Conservation (phyloP, 1,140 invertebrate species). For the Papilio aristodemus region DNA sequence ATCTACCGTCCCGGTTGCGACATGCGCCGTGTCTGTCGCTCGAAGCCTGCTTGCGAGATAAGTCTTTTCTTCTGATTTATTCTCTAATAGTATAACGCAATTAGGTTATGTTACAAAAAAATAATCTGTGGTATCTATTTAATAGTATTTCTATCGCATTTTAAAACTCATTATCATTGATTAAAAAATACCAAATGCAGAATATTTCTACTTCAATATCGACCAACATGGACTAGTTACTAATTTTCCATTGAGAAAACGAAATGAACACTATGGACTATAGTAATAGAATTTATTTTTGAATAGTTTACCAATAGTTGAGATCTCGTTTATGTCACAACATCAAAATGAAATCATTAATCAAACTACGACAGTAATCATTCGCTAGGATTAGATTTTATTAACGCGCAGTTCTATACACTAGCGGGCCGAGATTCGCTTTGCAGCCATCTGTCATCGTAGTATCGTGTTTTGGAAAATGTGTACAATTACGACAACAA, state of each 20-base stretch:
- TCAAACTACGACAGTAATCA: slow-evolving; percentile 9
- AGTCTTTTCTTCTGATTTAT: not conserved
- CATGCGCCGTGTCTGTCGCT: slow-evolving; percentile 19
- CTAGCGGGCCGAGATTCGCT: no score
- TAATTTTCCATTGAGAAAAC: slow-evolving; percentile 5
- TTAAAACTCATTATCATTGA: no score
- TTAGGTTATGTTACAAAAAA: not conserved
- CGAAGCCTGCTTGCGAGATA: not conserved
- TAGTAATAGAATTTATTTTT: no score
- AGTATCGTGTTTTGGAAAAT: no score
- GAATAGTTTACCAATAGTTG: no score
- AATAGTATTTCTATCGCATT: no score
- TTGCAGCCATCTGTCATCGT: no score
- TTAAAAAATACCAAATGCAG: no score
- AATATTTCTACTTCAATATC: slow-evolving; percentile 33
- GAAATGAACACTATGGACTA: no score
- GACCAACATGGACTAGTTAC: slow-evolving; percentile 23
- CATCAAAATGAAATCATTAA: slow-evolving; percentile 29
- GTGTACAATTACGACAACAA: no score
- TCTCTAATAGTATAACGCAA: not conserved
- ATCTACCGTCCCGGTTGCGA: slow-evolving; percentile 45
- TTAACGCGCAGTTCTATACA: slow-evolving; percentile 1
- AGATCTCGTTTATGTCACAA: not conserved
- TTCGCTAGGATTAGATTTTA: no score
- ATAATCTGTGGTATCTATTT: no score